Base-by-base conservation (phyloP, 1,140 invertebrate genomes). In the Semibalanus balanoides region DNA sequence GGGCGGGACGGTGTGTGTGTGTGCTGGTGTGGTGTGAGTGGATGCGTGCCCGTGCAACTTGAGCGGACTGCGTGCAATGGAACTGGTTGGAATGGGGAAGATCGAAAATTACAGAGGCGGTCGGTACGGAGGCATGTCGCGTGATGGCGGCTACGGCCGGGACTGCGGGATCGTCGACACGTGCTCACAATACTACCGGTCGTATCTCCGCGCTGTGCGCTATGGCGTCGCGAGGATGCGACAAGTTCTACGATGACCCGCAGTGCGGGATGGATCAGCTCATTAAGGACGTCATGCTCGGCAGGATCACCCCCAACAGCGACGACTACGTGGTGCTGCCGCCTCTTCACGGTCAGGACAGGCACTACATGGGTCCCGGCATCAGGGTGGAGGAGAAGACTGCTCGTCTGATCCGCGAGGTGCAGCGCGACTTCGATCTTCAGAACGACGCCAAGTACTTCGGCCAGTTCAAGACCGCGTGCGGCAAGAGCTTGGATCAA, bases 221-320 rank as follows among this genome's bases (percentile, higher is more conserved):
- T 72, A 9, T 3, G 19, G 22, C 5, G 70, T n/a, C 70, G 70
- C 22, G 70, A n/a, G 11, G 29, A 29, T 72, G 70, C 70, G 70
- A 72, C 11, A 11, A 72, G 11, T 72, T 7, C n/a, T 72, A 72
- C 70, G 70, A 30, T n/a, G 70, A 72, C n/a, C 28, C 70, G n/a
- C 51, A 64, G 51, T 30, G 3, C 29, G 70, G 70, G 0, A 28
- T 72, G 25, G 70, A 72, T 11, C 9, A 3, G n/a, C 5, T 72
- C 70, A 72, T 72, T n/a, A 72, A 72, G 70, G 70, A 72, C 11
- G 29, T 72, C 70, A 72, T 72, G n/a, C 11, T 72, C 29, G 70
- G 70, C 22, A 72, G n/a, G 28, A 72, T 72, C n/a, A 14, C n/a
- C 1, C 70, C 70, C 11, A 72, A 72, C 29, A 28, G 29, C 28